Evolutionary conservation across 2,113 vertebrate species (phyloP), one percentile per base, ranked within the genome.

Genomic region (Chionis minor): DNA sequence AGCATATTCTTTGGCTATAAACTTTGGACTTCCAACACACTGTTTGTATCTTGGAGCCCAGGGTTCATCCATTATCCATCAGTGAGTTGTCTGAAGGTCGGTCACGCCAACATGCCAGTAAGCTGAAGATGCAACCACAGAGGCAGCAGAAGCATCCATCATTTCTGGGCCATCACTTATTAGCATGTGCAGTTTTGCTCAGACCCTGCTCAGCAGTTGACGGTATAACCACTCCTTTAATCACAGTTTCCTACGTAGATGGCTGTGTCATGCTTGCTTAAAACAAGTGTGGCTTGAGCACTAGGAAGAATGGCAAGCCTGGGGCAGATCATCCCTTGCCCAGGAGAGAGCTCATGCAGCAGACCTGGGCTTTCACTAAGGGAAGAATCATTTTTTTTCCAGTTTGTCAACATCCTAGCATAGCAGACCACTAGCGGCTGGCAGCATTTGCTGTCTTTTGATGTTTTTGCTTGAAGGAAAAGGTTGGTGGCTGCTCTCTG

Each of bases 11-110:
- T 87, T 89, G 89, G 70, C 79, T 77, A 27, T 30, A 47, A 91
- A 88, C 20, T 38, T 28, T 30, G 16, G 78, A 28, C 63, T 85
- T 52, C 32, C n/a, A 66, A 9, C 2, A 8, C 59, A 28, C 55
- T 61, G 18, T 78, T 82, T 94, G 54, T 96, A 78, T 94, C 81
- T 89, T 87, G 86, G 92, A 94, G 83, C 51, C 35, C 40, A 75
- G 32, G 54, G 16, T 95, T 45, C 58, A 77, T 81, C 81, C 22
- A 4, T 81, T 80, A 84, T 56, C 74, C 81, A 85, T 52, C 66
- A 94, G 81, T 0, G 0, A 94, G 54, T 40, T 74, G 77, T 88
- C 90, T 94, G 67, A 63, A 69, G 61, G 18, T 33, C 7, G 4
- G 62, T 80, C 87, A 58, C 3, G 24, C 84, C 84, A 91, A 32